Evolutionary conservation across 2,113 vertebrate genomes (phyloP).

Genomic region (Egretta garzetta): DNA sequence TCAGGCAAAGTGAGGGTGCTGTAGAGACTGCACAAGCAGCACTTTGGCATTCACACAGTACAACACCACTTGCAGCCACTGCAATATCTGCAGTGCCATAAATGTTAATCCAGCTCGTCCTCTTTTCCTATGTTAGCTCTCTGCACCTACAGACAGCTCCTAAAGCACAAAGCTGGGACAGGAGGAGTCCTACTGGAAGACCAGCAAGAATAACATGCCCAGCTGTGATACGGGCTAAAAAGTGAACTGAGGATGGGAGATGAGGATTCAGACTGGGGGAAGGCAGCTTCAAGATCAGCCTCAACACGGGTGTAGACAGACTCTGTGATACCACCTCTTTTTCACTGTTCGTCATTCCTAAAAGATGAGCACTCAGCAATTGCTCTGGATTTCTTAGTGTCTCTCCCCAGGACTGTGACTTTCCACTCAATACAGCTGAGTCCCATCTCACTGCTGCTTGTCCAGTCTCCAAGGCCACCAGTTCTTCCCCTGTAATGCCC

Average conservation of each 20-base stretch:
- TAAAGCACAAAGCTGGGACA: not conserved
- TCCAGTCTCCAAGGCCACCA: not conserved
- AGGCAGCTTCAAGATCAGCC: not conserved
- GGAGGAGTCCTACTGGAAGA: not conserved
- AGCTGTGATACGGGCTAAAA: fast-evolving
- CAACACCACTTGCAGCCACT: not conserved
- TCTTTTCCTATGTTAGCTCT: not conserved
- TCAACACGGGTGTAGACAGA: not conserved
- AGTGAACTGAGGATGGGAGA: not conserved
- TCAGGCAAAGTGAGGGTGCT: not conserved
- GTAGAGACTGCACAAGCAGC: not conserved
- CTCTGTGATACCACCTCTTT: not conserved
- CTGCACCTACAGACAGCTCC: not conserved
- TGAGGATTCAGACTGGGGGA: not conserved
- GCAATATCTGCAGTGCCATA: not conserved
- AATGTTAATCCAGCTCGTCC: not conserved
- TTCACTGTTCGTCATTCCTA: not conserved
- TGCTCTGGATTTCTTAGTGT: not conserved
- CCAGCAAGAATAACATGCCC: not conserved
- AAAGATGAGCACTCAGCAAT: not conserved
- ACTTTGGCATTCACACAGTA: not conserved
- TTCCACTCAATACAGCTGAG: not conserved
- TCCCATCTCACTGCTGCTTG: not conserved
- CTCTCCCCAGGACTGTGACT: not conserved
- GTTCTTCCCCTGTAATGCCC: not conserved